phyloP scores from a whole-genome alignment of 2,888 invertebrate genomes.

The Nomada hirtipes region DNA sequence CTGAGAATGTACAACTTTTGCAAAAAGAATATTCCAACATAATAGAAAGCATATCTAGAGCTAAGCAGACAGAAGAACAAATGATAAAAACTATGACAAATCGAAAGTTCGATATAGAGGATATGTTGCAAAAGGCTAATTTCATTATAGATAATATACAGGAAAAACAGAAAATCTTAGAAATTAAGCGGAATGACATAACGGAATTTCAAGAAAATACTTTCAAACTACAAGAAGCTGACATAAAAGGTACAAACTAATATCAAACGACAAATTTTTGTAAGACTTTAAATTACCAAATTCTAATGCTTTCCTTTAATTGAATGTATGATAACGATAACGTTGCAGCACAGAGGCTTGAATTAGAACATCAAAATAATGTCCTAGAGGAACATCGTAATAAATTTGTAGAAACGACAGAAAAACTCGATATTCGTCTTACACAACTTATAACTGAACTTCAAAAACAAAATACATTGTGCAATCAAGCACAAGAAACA shows the following conservation, averaged over 20 bases:
- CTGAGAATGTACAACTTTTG: constrained; percentile 73
- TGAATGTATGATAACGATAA: constrained; percentile 3
- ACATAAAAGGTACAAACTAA: constrained; percentile 74
- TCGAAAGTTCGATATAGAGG: constrained; percentile 74
- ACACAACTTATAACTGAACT: constrained; percentile 73
- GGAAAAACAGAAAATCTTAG: constrained; percentile 72
- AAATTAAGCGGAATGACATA: constrained; percentile 69
- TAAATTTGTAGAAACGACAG: constrained; percentile 71
- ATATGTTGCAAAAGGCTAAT: constrained; percentile 76
- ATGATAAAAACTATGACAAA: constrained; percentile 74
- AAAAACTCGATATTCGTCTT: constrained; percentile 74
- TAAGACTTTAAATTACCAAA: background rate
- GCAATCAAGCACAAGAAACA: constrained; percentile 74
- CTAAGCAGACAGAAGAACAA: constrained; percentile 77
- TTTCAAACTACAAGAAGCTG: constrained; percentile 75
- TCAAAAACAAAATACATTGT: constrained; percentile 70
- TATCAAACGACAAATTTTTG: constrained; percentile 8
- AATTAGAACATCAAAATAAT: constrained; percentile 75
- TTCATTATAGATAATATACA: constrained; percentile 73
- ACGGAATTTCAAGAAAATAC: constrained; percentile 67
- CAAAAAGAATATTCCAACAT: constrained; percentile 78
- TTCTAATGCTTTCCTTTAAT: background rate
- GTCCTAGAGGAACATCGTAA: constrained; percentile 72
- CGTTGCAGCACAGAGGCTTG: constrained; percentile 73
- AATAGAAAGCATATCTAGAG: constrained; percentile 77